Conservation (phyloP, 2,888 invertebrate species). For the Rapana venosa region DNA sequence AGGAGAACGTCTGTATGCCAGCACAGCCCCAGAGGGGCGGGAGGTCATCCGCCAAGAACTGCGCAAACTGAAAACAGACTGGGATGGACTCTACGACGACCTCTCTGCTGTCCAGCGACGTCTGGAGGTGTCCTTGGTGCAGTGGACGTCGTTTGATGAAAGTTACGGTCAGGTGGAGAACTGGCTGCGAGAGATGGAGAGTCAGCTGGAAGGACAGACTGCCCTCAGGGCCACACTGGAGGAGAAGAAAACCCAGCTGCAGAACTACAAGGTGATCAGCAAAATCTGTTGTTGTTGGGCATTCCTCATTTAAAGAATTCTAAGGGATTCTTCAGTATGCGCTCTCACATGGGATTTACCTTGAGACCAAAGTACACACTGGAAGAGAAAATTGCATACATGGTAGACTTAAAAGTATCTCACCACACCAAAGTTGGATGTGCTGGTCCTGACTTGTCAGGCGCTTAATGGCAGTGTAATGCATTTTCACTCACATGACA, state of each 20-base stretch:
- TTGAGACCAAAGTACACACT: too few species aligned
- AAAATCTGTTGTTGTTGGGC: too few species aligned
- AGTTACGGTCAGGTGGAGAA: constrained; percentile 86
- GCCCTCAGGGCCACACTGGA: constrained; percentile 91
- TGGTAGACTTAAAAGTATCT: too few species aligned
- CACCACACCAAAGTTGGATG: too few species aligned
- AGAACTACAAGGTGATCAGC: constrained; percentile 65
- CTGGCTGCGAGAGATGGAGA: constrained; percentile 88
- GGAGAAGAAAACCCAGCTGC: constrained; percentile 90
- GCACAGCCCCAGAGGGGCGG: constrained; percentile 93
- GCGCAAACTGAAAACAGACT: constrained; percentile 88
- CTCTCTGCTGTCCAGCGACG: constrained; percentile 90
- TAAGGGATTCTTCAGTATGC: too few species aligned
- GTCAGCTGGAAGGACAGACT: constrained; percentile 87
- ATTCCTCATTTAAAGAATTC: too few species aligned
- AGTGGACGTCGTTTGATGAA: constrained; percentile 95
- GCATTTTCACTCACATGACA: too few species aligned
- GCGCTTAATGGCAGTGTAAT: too few species aligned
- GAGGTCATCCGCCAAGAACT: constrained; percentile 92
- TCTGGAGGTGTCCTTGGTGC: constrained; percentile 91
- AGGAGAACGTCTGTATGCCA: constrained; percentile 93
- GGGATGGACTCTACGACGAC: constrained; percentile 91
- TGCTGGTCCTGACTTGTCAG: too few species aligned
- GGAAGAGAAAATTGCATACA: too few species aligned
- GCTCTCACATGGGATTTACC: too few species aligned